These are phyloP conservation scores for Amniataba percoides DNA, from an alignment of 2,797 vertebrate species.

Conservation along the genomic window DNA sequence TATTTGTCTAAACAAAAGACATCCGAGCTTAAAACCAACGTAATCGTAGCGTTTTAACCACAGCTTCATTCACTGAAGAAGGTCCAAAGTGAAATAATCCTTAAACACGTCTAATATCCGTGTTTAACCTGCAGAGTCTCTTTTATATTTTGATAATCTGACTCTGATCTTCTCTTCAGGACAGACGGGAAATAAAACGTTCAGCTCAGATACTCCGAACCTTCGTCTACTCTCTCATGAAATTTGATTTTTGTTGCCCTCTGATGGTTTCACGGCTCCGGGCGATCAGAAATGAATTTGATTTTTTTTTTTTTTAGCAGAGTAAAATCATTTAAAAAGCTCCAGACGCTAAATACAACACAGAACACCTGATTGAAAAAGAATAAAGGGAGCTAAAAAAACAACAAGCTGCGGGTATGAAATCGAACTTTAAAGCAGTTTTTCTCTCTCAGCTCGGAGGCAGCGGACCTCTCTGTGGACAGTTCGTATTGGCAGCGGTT, in stretches of 20 bases:
- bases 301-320: constrained; percentile 4
- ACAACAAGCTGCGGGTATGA: not conserved
- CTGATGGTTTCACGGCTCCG: constrained; percentile 11
- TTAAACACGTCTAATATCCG: too few relatives aligned
- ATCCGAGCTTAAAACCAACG: not conserved
- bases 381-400: not conserved
- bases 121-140: not conserved
- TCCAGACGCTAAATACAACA: not conserved
- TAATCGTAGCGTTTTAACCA: too few relatives aligned
- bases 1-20: not conserved
- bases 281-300: not conserved
- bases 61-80: not conserved
- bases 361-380: not conserved
- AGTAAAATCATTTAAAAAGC: constrained; percentile 13
- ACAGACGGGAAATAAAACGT: not conserved
- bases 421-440: not conserved
- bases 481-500: not conserved
- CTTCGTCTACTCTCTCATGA: constrained; percentile 15
- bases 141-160: not conserved
- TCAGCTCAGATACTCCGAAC: not conserved
- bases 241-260: constrained; percentile 1
- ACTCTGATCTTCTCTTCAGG: not conserved
- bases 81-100: too few relatives aligned
- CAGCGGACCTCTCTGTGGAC: not conserved
- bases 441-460: not conserved